A percentile compares a stretch with the other conserved stretches of the same genome.
phyloP scores from a whole-genome alignment of 23 tunicate genomes.

The Diplosoma virens region DNA sequence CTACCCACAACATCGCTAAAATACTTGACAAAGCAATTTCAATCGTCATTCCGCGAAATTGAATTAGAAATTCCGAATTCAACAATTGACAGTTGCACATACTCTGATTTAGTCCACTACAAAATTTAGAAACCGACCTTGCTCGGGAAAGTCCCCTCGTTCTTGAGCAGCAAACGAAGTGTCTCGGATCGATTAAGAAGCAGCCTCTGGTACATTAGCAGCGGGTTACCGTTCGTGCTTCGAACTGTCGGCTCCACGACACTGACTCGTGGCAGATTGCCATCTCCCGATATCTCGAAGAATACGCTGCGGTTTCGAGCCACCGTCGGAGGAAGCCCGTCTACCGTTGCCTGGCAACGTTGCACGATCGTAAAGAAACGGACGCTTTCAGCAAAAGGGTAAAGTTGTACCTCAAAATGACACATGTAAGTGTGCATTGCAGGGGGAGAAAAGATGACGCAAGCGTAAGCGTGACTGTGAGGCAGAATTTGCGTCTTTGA shows the following conservation, averaged over 20 bases:
- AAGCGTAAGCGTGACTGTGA: constrained; percentile 64
- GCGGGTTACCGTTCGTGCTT: constrained; percentile 66
- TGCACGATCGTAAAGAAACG: too few relatives aligned
- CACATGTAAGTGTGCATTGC: constrained; percentile 86
- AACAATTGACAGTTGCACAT: too few relatives aligned
- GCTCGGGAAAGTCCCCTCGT: constrained; percentile 83
- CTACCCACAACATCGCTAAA: too few relatives aligned
- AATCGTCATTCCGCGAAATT: too few relatives aligned
- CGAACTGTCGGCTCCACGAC: constrained; percentile 58
- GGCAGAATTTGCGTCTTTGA: constrained; percentile 84
- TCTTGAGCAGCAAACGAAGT: constrained; percentile 64
- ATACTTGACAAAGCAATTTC: too few relatives aligned
- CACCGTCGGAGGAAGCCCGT: constrained; percentile 60
- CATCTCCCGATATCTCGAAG: constrained; percentile 92
- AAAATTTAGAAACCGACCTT: too few relatives aligned
- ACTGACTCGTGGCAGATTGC: constrained; percentile 78
- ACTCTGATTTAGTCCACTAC: too few relatives aligned
- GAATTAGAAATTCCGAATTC: too few relatives aligned
- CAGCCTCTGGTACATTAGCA: constrained; percentile 69
- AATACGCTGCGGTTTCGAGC: constrained; percentile 63
- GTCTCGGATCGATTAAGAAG: constrained; percentile 44
- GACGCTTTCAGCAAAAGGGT: not conserved
- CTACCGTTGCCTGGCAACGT: constrained; percentile 92
- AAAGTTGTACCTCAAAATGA: constrained; percentile 63
- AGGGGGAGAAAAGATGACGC: constrained; percentile 83